A percentile compares a stretch with the other conserved stretches of the same genome.
Conservation (phyloP, 2,888 invertebrate genomes). For the Lasioglossum morio region DNA sequence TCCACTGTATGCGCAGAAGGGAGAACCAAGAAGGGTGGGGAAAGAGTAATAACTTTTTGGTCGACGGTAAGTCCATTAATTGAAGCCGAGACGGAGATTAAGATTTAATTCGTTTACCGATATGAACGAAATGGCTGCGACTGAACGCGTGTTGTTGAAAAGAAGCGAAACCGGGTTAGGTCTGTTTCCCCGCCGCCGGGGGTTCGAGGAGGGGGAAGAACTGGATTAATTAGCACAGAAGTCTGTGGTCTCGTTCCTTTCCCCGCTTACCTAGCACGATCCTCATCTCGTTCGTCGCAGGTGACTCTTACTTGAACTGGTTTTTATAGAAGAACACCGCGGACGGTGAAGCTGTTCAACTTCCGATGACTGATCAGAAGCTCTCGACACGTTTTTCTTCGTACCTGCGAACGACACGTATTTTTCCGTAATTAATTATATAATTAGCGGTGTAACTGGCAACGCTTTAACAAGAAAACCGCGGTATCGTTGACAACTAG, state of each 20-base stretch:
- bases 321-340: constrained; percentile 56
- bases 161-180: constrained; percentile 31
- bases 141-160: constrained; percentile 14
- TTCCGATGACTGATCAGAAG: constrained; percentile 44
- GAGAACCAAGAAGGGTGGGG: no score
- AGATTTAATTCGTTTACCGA: constrained; percentile 5
- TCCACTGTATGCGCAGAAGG: no score
- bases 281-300: constrained; percentile 60
- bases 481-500: no score
- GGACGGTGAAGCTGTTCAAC: constrained; percentile 40
- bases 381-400: constrained; percentile 17
- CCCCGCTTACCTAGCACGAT: constrained; percentile 63
- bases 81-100: neutral
- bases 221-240: constrained; percentile 73
- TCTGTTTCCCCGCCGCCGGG: neutral
- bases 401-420: neutral
- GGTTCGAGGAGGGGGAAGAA: constrained; percentile 60
- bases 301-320: constrained; percentile 53
- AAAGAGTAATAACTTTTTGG: neutral
- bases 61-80: neutral
- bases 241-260: constrained; percentile 55
- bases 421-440: constrained; percentile 37
- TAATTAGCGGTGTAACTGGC: constrained; percentile 23
- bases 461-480: neutral
- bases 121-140: constrained; percentile 38